phyloP scores from a whole-genome alignment of 2,888 invertebrate genomes.

The Drosophila antonietae region DNA sequence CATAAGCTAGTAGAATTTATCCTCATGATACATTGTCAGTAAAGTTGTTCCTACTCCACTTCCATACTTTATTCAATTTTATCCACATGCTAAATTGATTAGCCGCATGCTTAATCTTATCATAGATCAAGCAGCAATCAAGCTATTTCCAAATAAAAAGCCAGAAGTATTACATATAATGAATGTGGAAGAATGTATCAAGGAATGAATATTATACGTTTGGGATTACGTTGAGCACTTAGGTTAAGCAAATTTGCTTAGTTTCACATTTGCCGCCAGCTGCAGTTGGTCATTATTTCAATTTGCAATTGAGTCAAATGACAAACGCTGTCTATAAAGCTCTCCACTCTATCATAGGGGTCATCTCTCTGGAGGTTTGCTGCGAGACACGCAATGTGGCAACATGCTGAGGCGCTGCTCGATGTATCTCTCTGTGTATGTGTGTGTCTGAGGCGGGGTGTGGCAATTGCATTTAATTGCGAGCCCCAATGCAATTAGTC shows the following conservation, averaged over 20 bases:
- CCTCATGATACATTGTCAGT: background rate
- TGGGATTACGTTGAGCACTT: slow-evolving; percentile 29
- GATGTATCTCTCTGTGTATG: background rate
- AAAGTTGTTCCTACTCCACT: background rate
- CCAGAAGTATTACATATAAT: background rate
- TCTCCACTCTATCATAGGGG: slow-evolving; percentile 49
- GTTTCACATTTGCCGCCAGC: slow-evolving; percentile 20
- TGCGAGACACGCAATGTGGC: slow-evolving; percentile 41
- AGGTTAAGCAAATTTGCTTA: slow-evolving; percentile 30
- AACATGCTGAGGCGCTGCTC: background rate
- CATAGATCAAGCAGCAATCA: background rate
- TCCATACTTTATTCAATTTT: background rate
- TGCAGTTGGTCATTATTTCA: slow-evolving; percentile 59
- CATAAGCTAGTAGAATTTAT: background rate
- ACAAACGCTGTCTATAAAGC: slow-evolving; percentile 60
- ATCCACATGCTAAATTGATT: background rate
- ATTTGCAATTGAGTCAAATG: slow-evolving; percentile 67
- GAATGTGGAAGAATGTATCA: background rate
- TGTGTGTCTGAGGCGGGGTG: background rate
- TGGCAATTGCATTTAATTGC: slow-evolving; percentile 60
- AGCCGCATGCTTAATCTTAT: background rate
- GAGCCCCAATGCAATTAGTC: slow-evolving; percentile 67
- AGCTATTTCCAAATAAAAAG: background rate
- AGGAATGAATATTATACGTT: slow-evolving; percentile 11
- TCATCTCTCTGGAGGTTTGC: slow-evolving; percentile 37